Percentiles rank a stretch among this genome's conserved stretches.
Evolutionary conservation across 2,888 invertebrate genomes (phyloP).

Genomic region (Tyria jacobaeae): DNA sequence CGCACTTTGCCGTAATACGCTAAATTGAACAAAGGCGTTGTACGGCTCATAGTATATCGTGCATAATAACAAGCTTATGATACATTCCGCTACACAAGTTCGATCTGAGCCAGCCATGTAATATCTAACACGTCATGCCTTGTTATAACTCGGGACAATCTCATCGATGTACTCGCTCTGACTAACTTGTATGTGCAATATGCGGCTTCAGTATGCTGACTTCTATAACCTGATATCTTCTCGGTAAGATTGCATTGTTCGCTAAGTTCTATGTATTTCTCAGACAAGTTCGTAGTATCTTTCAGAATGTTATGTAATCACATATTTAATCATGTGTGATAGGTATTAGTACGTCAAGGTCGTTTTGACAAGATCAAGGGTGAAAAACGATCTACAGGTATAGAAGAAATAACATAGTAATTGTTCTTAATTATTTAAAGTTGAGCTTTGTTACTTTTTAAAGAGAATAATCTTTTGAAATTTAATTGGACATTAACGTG

Average conservation of each 20-base stretch:
- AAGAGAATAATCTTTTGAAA: no score
- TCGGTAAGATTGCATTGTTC: background rate
- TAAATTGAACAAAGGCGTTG: constrained; percentile 10
- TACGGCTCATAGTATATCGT: background rate
- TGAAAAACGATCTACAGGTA: no score
- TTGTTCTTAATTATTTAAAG: no score
- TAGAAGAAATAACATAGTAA: no score
- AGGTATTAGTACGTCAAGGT: no score
- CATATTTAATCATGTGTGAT: no score
- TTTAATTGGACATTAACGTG: background rate
- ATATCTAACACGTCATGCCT: constrained; percentile 2
- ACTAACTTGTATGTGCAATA: background rate
- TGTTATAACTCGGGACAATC: constrained; percentile 12
- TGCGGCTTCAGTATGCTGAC: background rate
- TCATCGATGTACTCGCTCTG: constrained; percentile 4
- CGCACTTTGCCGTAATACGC: background rate
- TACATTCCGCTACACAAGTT: constrained; percentile 8
- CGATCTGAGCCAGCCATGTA: background rate
- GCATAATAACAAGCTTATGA: constrained; percentile 8
- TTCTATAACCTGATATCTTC: background rate
- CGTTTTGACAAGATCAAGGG: no score
- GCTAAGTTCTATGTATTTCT: background rate
- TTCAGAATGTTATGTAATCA: background rate
- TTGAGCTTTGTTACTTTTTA: no score
- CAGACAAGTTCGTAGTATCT: background rate